Percentiles rank a stretch among this genome's conserved stretches.
phyloP scores from a whole-genome alignment of 1,140 invertebrate genomes.

The Popillia japonica region DNA sequence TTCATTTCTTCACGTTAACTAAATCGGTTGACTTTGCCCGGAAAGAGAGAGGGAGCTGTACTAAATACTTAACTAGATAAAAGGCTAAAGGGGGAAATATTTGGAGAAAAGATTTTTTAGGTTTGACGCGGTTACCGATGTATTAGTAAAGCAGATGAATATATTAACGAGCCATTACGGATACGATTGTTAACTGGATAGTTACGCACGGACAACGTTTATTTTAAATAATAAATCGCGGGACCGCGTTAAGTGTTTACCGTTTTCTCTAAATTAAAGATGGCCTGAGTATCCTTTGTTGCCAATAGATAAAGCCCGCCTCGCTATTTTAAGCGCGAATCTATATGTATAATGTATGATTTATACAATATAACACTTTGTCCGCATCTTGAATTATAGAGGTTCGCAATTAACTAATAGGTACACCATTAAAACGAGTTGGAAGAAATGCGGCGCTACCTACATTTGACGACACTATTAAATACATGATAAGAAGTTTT shows the following conservation, averaged over 20 bases:
- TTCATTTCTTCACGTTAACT: conserved; percentile 3
- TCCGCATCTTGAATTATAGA: not conserved
- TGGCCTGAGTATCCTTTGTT: not conserved
- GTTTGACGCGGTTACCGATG: not conserved
- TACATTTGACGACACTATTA: no score
- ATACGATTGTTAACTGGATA: not conserved
- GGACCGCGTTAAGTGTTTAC: not conserved
- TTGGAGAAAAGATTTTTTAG: not conserved
- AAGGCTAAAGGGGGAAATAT: not conserved
- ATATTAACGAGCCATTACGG: not conserved
- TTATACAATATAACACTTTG: conserved; percentile 1
- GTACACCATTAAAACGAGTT: no score
- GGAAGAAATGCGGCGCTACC: no score
- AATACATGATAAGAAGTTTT: no score
- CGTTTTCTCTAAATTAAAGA: not conserved
- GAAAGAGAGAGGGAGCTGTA: not conserved
- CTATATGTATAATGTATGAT: not conserved
- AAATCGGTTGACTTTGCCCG: conserved; percentile 5
- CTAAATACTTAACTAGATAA: not conserved
- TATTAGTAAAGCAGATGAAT: not conserved
- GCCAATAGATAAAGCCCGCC: not conserved
- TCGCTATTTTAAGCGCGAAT: not conserved
- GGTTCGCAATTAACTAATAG: not conserved
- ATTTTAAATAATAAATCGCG: conserved; percentile 3
- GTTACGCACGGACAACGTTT: not conserved